Conservation (phyloP, 2,888 invertebrate genomes). For the Auanema freiburgensis region DNA sequence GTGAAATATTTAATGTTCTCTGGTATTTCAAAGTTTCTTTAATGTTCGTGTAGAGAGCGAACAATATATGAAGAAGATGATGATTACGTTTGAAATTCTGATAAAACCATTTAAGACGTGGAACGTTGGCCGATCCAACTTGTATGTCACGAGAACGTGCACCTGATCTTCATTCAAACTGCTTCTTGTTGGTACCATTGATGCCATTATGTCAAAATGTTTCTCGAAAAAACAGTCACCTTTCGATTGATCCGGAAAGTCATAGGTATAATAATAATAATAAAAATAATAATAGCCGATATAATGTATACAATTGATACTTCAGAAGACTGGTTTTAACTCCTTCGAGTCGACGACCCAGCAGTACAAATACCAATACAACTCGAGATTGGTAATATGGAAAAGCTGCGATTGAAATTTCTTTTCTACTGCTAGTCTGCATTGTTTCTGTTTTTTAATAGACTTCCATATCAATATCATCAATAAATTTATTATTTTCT, state of each 20-base stretch:
- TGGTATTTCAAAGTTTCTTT: no score
- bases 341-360: constrained; percentile 34
- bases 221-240: constrained; percentile 41
- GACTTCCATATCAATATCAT: no score
- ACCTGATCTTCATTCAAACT: constrained; percentile 59
- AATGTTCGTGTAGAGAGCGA: no score
- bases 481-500: no score
- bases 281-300: not conserved
- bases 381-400: constrained; percentile 34
- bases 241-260: constrained; percentile 41
- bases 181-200: constrained; percentile 61
- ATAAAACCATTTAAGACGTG: constrained; percentile 41
- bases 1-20: no score
- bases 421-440: no score
- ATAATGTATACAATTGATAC: constrained; percentile 1
- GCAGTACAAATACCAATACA: constrained; percentile 40
- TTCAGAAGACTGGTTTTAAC: constrained; percentile 25
- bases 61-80: no score
- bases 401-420: no score
- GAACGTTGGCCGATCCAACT: constrained; percentile 64
- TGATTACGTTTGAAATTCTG: no score
- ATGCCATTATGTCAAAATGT: constrained; percentile 59
- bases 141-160: constrained; percentile 55
- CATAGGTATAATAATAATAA: no score
- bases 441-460: no score